phyloP scores from a whole-genome alignment of 2,113 vertebrate species.

The Clinocottus analis region DNA sequence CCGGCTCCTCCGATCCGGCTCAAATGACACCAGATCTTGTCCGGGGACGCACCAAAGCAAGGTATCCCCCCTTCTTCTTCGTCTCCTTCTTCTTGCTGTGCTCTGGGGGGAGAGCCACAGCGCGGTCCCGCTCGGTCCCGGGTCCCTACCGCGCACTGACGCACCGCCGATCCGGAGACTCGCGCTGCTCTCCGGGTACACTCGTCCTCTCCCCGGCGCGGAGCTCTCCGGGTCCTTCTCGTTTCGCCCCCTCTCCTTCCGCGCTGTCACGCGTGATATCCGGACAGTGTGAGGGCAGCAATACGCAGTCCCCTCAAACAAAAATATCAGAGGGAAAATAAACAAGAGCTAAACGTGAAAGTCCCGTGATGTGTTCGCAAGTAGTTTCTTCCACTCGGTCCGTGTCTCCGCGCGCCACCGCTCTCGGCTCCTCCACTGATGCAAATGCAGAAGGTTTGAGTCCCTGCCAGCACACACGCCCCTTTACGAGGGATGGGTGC shows the following conservation, averaged over 20 bases:
- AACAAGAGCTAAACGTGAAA: constrained; percentile 11
- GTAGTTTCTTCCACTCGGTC: constrained; percentile 33
- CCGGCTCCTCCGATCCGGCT: constrained; percentile 11
- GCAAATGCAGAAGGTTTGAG: constrained; percentile 61
- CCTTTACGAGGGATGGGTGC: constrained; percentile 70
- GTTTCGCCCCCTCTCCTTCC: constrained; percentile 35
- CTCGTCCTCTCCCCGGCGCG: constrained; percentile 41
- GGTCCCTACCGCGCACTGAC: constrained; percentile 61
- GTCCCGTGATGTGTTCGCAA: constrained; percentile 46
- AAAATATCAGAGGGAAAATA: constrained; percentile 6
- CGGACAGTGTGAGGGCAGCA: background rate
- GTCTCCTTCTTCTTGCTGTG: background rate
- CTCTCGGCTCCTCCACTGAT: constrained; percentile 55
- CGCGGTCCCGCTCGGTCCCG: background rate
- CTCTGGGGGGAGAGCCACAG: background rate
- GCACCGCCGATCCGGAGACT: constrained; percentile 57
- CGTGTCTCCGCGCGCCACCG: constrained; percentile 51
- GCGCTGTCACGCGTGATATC: constrained; percentile 34
- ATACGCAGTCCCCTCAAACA: background rate
- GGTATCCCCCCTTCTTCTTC: background rate
- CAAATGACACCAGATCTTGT: constrained; percentile 28
- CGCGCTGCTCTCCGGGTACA: constrained; percentile 51
- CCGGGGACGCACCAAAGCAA: constrained; percentile 1
- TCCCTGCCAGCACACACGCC: constrained; percentile 71
- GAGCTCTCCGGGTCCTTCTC: constrained; percentile 22